Evolutionary conservation across 1,140 invertebrate species (phyloP), one percentile per base, ranked within the genome.

Genomic region (Drosophila willistoni): DNA sequence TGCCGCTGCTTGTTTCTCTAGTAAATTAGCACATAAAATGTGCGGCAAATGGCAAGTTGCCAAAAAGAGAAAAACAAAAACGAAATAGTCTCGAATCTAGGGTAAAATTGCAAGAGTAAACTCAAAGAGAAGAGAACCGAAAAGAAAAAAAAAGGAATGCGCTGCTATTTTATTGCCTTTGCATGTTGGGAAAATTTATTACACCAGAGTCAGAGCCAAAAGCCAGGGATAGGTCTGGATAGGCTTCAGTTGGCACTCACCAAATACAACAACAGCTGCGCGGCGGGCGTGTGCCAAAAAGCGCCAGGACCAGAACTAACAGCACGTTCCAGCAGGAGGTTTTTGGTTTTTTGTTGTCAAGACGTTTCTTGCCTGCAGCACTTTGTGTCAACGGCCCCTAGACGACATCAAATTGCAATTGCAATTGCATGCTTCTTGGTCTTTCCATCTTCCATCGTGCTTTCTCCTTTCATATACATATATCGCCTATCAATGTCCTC

Each of bases 81-180:
- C 71, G 76, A 55, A 70, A 64, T 51, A 51, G 44, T 51, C 17
- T 51, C 17, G 83, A 89, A 87, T 87, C 83, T 87, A 87, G 83
- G 80, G 83, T 87, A 87, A 87, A 86, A 69, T 82, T 74, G 77
- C 9, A 41, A 57, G 64, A 73, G 71, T 22, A 51, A 51, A 51
- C 56, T 64, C 78, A 78, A 86, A 86, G 77, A 39, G 34, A 36
- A 3, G 1, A 13, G 12, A 39, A 22, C 19, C 19, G 19, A 22
- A 12, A 12, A 39, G 10, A 10, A 39, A 39, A 73, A 68, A 61
- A 68, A 73, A 71, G 79, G 62, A 70, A 64, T 61, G 71, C 75
- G 79, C 73, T 89, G 83, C 83, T 86, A 87, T 86, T 86, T 86
- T 86, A 86, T 86, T 82, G 74, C 81, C 79, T 87, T 87, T 70